Conservation (phyloP, 1,140 invertebrate species). For the Trinorchestia longiramus region DNA sequence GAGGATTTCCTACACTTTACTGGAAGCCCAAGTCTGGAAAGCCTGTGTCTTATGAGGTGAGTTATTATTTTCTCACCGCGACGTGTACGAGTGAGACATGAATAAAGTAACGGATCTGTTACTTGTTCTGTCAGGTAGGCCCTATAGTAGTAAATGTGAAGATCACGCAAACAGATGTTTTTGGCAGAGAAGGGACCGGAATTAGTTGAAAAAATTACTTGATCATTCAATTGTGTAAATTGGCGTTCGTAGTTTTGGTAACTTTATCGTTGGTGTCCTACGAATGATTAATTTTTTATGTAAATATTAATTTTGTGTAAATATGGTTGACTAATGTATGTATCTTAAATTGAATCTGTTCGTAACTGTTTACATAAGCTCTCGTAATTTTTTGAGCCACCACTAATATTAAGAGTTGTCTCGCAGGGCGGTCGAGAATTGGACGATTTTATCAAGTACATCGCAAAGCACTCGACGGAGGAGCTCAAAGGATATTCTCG, state of each 20-base stretch:
- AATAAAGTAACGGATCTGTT: too few relatives aligned
- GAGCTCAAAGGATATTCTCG: constrained; percentile 91
- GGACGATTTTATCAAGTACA: constrained; percentile 96
- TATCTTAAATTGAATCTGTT: too few relatives aligned
- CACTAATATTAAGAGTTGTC: not conserved
- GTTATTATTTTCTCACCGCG: too few relatives aligned
- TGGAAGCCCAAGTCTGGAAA: constrained; percentile 92
- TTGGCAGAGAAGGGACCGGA: not conserved
- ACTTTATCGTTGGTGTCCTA: not conserved
- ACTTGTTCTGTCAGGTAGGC: not conserved
- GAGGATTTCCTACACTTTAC: constrained; percentile 97
- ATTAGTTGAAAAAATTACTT: not conserved
- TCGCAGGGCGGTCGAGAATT: constrained; percentile 88
- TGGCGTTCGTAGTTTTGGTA: not conserved
- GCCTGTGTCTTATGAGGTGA: constrained; percentile 91
- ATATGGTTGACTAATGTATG: too few relatives aligned
- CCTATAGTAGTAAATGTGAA: not conserved
- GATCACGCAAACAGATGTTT: not conserved
- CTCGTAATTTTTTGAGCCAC: not conserved
- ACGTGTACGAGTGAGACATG: too few relatives aligned
- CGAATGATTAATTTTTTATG: not conserved
- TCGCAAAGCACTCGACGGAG: constrained; percentile 90
- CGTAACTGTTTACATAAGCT: too few relatives aligned
- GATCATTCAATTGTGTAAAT: not conserved
- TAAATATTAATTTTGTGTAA: too few relatives aligned